phyloP scores from a whole-genome alignment of 1,140 invertebrate genomes.

The Bactericera cockerelli region DNA sequence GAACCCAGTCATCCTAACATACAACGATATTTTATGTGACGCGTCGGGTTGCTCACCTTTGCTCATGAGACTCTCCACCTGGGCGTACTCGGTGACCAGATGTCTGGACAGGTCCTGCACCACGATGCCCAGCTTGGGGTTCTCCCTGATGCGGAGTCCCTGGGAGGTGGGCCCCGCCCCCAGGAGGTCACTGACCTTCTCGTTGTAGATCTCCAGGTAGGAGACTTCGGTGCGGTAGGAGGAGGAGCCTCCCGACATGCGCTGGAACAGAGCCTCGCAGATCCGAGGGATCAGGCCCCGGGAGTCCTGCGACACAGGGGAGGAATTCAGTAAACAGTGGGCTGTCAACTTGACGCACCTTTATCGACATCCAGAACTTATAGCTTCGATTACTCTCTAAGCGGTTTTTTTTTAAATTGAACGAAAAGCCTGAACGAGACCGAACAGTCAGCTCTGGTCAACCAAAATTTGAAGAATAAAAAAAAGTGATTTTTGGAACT shows the following conservation, averaged over 20 bases:
- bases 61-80: constrained; percentile 34
- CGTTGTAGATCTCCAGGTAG: constrained; percentile 80
- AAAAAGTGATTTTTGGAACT: no score
- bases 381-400: no score
- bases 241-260: constrained; percentile 59
- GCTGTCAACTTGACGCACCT: not conserved
- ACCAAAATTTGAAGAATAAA: no score
- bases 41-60: constrained; percentile 41
- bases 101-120: constrained; percentile 79
- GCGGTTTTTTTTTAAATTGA: no score
- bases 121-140: constrained; percentile 81
- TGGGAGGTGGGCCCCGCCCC: constrained; percentile 27
- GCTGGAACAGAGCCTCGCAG: constrained; percentile 56
- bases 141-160: constrained; percentile 72
- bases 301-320: constrained; percentile 41
- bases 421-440: no score
- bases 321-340: constrained; percentile 11
- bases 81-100: constrained; percentile 68
- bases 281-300: constrained; percentile 77
- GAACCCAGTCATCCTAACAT: no score
- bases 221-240: constrained; percentile 56
- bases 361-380: not conserved
- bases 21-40: no score
- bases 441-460: no score
- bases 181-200: constrained; percentile 46